Base-by-base conservation (phyloP, 2,888 invertebrate species). In the Polylopha cassiicola region DNA sequence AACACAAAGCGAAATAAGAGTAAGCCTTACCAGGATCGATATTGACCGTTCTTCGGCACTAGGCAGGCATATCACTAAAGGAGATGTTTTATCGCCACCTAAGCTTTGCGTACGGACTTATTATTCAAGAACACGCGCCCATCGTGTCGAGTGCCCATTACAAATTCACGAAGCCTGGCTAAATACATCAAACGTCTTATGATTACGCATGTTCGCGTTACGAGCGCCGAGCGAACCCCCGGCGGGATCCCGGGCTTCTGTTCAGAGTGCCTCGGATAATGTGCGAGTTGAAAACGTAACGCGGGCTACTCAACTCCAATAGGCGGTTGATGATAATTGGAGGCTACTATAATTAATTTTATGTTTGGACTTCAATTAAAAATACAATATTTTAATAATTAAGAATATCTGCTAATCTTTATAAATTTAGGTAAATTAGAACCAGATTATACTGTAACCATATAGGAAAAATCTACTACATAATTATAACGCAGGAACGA, bases 121-220 rank as follows among this genome's bases (percentile, higher is more conserved):
- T 46, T 50, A 57, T 44, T 47, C 51, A 46, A 44, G 43, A 45
- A 46, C 46, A 43, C 34, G 32, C 49, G 42, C 42, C 46, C 29
- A 41, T 31, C 43, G 34, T 23, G 34, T 37, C 38, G 43, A 41
- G 43, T 37, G 44, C 43, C 39, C 49, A 32, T 39, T 41, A 37
- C 41, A 44, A 41, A 44, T 44, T 41, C 37, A 36, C 27, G 44
- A 32, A 31, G 49, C 44, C 49, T 48, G 23, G 37, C 47, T 44
- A 42, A 67, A 61, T 51, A 58, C 49, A 53, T 46, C 50, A 51
- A 63, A 60, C 54, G 50, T 56, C 48, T 54, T 48, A 53, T 48
- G 57, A 64, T 57, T 54, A 61, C 53, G 43, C 54, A 47, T 38
- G 42, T 50, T 46, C 23, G 44, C 45, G 49, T 54, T 60, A 59